These are phyloP conservation scores for Tholera decimalis DNA, from an alignment of 2,888 invertebrate species.

Conservation along the genomic window DNA sequence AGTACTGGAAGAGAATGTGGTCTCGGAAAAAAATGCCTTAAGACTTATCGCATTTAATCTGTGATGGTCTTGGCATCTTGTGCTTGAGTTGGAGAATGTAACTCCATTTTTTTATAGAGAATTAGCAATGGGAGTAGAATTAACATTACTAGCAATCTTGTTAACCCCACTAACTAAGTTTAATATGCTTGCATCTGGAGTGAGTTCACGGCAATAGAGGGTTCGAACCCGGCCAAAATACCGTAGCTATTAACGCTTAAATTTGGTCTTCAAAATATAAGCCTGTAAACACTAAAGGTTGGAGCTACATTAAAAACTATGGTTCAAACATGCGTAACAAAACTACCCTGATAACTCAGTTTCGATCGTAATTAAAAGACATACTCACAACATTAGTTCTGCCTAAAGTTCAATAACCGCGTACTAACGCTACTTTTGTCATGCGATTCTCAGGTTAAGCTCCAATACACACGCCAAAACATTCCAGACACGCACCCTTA, in stretches of 20 bases:
- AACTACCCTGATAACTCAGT: neutral
- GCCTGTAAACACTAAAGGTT: neutral
- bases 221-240: no score
- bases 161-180: no score
- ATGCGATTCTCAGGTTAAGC: slow-evolving; percentile 5
- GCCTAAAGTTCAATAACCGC: slow-evolving; percentile 7
- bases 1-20: slow-evolving; percentile 53
- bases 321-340: neutral
- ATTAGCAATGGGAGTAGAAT: no score
- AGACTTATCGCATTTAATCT: slow-evolving; percentile 17
- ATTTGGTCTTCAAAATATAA: slow-evolving; percentile 3
- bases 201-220: no score
- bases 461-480: slow-evolving; percentile 9
- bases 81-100: neutral
- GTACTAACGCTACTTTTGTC: slow-evolving; percentile 5
- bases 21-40: slow-evolving; percentile 8
- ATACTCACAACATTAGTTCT: neutral
- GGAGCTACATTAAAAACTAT: neutral
- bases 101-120: neutral
- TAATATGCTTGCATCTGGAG: no score
- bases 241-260: neutral
- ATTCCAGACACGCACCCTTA: slow-evolving; percentile 35
- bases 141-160: no score
- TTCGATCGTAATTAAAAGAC: neutral
- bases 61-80: slow-evolving; percentile 6